Base-by-base conservation (phyloP, 2,888 invertebrate genomes). In the Hydropsyche betteni region DNA sequence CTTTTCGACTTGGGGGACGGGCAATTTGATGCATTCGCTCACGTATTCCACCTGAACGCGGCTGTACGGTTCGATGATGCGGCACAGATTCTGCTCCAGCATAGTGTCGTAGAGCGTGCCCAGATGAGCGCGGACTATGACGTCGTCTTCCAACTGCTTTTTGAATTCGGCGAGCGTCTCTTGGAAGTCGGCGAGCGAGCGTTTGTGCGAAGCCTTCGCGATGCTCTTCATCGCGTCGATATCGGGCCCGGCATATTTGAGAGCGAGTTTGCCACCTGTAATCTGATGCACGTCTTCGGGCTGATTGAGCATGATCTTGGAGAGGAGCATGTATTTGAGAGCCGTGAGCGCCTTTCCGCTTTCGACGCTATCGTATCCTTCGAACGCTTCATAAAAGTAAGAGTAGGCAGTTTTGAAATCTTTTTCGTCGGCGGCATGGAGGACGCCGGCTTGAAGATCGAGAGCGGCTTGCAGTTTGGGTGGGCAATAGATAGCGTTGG, bases 391-490 rank as follows among this genome's bases (percentile, higher is more conserved):
- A 85, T 99, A 99, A 84, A 99, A 99, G 84, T 99, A 99, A 75
- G 99, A 99, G 87, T 97, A 99, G 68, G 98, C 99, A 76, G 99
- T 99, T 90, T 99, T 99, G 85, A 99, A 99, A 84, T 99, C 99
- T 81, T 96, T 93, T 85, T 99, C 99, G 84, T 99, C 99, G n/a
- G 99, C 99, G 8, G 99, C 99, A 86, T 99, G 99, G 75, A 99
- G 88, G 80, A 99, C 97, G 81, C 98, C 98, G 5, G 99, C 98
- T 84, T 99, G 98, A 80, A 98, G 88, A 86, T 99, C 99, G 53
- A 99, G 89, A 8, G 98, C 94, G 7, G 98, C 98, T 87, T 99
- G 99, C 89, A 99, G 94, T 87, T 97, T 97, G 0, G 99, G 99
- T 79, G 99, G 98, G 85, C 99, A 98, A 85, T 99, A 99, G 82